These are phyloP conservation scores for Caenorhabditis drosophilae DNA, from an alignment of 2,888 invertebrate genomes.

Conservation along the genomic window DNA sequence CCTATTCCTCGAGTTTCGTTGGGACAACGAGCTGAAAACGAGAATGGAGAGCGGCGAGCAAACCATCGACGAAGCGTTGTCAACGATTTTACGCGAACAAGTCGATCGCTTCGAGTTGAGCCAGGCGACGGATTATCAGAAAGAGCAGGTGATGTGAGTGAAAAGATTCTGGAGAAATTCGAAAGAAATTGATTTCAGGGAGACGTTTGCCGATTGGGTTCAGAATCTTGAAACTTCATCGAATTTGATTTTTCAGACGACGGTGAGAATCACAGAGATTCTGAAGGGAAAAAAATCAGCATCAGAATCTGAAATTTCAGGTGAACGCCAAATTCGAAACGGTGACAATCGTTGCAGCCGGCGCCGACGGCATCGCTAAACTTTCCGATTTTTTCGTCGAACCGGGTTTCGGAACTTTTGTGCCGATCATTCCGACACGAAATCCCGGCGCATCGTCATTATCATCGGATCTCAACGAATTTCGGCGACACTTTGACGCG, in stretches of 20 bases:
- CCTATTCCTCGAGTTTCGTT: conserved; percentile 19
- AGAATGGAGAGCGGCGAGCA: conserved; percentile 8
- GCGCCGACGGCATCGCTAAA: neutral
- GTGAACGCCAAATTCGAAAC: too few species aligned
- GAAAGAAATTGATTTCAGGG: too few species aligned
- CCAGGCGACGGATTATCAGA: conserved; percentile 1
- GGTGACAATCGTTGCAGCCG: neutral
- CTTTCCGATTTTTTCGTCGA: conserved; percentile 1
- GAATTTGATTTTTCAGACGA: neutral
- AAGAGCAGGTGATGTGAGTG: conserved; percentile 3
- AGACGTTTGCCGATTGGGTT: conserved; percentile 1
- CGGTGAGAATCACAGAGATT: neutral
- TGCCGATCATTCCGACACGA: neutral
- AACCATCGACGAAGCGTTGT: neutral
- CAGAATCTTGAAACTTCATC: neutral
- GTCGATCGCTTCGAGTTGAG: neutral
- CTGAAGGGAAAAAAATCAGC: too few species aligned
- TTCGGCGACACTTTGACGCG: too few species aligned
- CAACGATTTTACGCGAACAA: neutral
- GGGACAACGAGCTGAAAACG: conserved; percentile 14
- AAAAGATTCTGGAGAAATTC: too few species aligned
- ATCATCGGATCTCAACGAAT: too few species aligned
- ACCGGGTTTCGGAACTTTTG: conserved; percentile 3
- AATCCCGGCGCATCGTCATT: neutral
- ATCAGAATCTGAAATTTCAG: too few species aligned